Evolutionary conservation across 2,113 vertebrate genomes (phyloP).

Genomic region (Hippocampus zosterae): DNA sequence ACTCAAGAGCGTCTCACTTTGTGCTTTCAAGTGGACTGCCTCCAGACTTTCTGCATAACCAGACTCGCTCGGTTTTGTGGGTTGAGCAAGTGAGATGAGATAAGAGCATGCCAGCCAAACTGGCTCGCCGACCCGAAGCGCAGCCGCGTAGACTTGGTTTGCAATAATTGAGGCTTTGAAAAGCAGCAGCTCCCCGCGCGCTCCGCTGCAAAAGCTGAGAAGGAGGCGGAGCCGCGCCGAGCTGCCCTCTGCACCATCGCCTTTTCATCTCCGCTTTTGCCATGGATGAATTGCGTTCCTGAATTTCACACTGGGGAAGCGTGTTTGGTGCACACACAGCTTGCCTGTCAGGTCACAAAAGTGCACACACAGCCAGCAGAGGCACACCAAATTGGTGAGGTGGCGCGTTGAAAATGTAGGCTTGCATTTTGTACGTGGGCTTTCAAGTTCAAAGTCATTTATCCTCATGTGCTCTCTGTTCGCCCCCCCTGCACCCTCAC

Average conservation of each 20-base stretch:
- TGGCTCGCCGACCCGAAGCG: constrained; percentile 32
- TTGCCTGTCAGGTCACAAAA: constrained; percentile 57
- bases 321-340: constrained; percentile 59
- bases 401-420: constrained; percentile 18
- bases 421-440: constrained; percentile 13
- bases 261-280: constrained; percentile 71
- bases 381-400: constrained; percentile 31
- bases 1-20: constrained; percentile 44
- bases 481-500: constrained; percentile 7
- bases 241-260: constrained; percentile 59
- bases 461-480: constrained; percentile 18
- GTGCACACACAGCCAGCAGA: constrained; percentile 47
- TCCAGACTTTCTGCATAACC: constrained; percentile 27
- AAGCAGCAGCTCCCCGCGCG: constrained; percentile 33
- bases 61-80: constrained; percentile 32
- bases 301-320: constrained; percentile 69
- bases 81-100: constrained; percentile 53
- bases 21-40: constrained; percentile 54
- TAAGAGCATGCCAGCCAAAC: constrained; percentile 32
- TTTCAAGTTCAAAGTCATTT: constrained; percentile 38
- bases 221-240: constrained; percentile 37
- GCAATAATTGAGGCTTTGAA: constrained; percentile 54
- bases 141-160: constrained; percentile 29
- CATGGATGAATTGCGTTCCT: constrained; percentile 72
- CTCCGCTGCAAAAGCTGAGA: constrained; percentile 35